Base-by-base conservation (phyloP, 1,140 invertebrate genomes). In the Brachionus calyciflorus region DNA sequence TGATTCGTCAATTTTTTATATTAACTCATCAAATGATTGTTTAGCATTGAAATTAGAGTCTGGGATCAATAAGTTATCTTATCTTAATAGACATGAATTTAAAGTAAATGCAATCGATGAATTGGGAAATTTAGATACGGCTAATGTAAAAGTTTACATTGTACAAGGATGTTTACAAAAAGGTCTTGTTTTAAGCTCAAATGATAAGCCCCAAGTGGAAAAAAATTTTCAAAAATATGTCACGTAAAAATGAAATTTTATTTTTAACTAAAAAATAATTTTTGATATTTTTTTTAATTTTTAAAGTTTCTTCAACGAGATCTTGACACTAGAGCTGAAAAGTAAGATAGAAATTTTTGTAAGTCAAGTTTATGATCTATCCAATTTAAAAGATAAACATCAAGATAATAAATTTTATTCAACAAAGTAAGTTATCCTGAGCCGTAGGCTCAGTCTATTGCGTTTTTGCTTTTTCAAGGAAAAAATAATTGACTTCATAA, bases 31-130 rank as follows among this genome's bases (percentile, higher is more conserved):
- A 21, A 65, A 6, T 41, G 40, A 65, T 41, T 41, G 60, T 28
- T 21, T 65, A 44, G 12, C 33, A 4, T 9, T 65, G 33, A 41
- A 65, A 10, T 0, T 65, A 6, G 60, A 41, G 30, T 65, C 60
- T 1, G 60, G 60, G 7, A 7, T 65, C 2, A 65, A 41, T 14
- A 65, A 65, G 44, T 5, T 41, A 3, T 65, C 40, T 14, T 65
- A 65, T 41, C 44, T 65, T 17, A 44, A 44, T 7, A 65, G 44
- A 24, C 60, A 65, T 44, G 40, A 65, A n/a, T 65, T 65, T 44
- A 65, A 1, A 19, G 37, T 65, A 28, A 14, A 7, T 10, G 60
- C 17, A 19, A 44, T 19, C 10, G 60, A 65, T 44, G 14, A 24
- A 19, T 41, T 41, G 41, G 60, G 60, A 4, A 41, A 26, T 7